phyloP scores from a whole-genome alignment of 2,888 invertebrate species.

The Pammene fasciana region DNA sequence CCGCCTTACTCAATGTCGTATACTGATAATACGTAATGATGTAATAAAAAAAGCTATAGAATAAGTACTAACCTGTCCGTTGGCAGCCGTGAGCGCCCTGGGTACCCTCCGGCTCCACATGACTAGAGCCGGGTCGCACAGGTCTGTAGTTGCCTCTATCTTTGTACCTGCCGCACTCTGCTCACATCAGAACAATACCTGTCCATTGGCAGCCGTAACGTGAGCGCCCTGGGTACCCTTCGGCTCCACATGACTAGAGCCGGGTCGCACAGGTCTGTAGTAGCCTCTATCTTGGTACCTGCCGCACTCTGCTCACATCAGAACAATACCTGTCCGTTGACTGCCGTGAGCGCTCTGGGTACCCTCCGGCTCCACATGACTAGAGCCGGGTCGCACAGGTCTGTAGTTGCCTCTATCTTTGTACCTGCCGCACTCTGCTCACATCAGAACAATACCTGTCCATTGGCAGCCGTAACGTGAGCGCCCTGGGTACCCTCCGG shows the following conservation, averaged over 20 bases:
- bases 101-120: constrained; percentile 58
- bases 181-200: constrained; percentile 61
- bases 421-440: constrained; percentile 50
- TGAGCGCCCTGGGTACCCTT: constrained; percentile 48
- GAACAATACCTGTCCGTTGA: no score
- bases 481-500: constrained; percentile 47
- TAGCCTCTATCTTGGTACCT: no score
- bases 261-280: no score
- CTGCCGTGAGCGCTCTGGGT: constrained; percentile 46
- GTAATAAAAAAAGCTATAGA: no score
- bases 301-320: no score
- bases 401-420: constrained; percentile 43
- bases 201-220: constrained; percentile 46
- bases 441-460: constrained; percentile 63
- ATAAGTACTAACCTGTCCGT: constrained; percentile 51
- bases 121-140: constrained; percentile 55
- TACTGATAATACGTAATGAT: no score
- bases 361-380: constrained; percentile 60
- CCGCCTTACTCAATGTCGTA: no score
- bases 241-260: constrained; percentile 62
- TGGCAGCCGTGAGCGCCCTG: constrained; percentile 44
- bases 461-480: constrained; percentile 47
- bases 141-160: constrained; percentile 44
- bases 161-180: constrained; percentile 50
- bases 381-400: constrained; percentile 52